Evolutionary conservation across 2,888 invertebrate species (phyloP).

Genomic region (Acleris emargana): DNA sequence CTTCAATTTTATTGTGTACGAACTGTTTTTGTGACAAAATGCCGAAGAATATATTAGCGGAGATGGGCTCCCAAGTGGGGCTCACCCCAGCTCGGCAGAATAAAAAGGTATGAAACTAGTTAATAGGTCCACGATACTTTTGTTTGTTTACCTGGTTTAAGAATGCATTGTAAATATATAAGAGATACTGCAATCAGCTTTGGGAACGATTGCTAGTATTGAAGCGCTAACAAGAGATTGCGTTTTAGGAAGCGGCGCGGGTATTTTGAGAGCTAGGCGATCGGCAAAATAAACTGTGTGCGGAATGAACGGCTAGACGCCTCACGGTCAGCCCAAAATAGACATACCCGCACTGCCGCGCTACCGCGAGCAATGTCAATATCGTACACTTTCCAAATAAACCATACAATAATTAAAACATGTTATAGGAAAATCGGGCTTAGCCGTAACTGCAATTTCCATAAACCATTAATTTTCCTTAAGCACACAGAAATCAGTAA

Average conservation of each 20-base stretch:
- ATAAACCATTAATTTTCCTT: too few species aligned
- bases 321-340: conserved; percentile 76
- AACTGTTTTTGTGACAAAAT: conserved; percentile 63
- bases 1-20: conserved; percentile 45
- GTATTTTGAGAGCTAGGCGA: conserved; percentile 55
- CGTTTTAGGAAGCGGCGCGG: conserved; percentile 41
- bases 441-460: too few species aligned
- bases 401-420: background rate
- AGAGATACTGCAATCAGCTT: background rate
- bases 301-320: conserved; percentile 62
- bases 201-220: conserved; percentile 5
- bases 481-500: too few species aligned
- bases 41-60: conserved; percentile 77
- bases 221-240: conserved; percentile 29
- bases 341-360: conserved; percentile 56
- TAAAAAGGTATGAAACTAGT: conserved; percentile 62
- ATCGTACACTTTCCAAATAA: conserved; percentile 48
- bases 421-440: too few species aligned
- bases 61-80: conserved; percentile 81
- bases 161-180: background rate
- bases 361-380: conserved; percentile 66
- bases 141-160: conserved; percentile 14
- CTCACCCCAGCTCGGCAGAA: conserved; percentile 70
- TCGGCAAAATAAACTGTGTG: conserved; percentile 52
- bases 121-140: background rate